Evolutionary conservation across 64 coral and sea anemone species (phyloP).

Genomic region (Trachythela sp.): DNA sequence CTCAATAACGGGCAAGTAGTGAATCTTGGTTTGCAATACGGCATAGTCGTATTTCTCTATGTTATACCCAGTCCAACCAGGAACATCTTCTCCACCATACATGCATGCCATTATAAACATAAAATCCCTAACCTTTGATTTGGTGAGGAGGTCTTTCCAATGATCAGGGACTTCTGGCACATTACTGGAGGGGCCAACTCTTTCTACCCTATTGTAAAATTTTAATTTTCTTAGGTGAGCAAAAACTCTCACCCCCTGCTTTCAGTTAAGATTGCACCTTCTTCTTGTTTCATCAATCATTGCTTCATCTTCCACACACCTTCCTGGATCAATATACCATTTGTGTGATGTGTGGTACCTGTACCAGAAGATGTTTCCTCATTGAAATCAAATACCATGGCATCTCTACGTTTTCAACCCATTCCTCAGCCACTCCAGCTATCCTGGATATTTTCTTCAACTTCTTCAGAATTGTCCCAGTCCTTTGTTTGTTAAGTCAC

Average conservation of each 20-base stretch:
- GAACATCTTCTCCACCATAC: background rate
- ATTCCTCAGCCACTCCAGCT: background rate
- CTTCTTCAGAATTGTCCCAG: background rate
- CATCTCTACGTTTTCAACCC: background rate
- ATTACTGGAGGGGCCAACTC: background rate
- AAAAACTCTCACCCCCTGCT: background rate
- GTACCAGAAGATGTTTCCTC: background rate
- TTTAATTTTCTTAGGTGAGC: background rate
- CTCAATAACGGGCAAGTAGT: background rate
- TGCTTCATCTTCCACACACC: background rate
- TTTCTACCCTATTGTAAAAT: background rate
- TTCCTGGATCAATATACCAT: background rate
- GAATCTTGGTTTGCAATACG: background rate
- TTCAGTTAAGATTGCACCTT: background rate
- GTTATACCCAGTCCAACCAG: conserved; percentile 1
- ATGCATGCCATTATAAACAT: background rate
- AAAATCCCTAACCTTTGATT: background rate
- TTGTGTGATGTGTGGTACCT: conserved; percentile 1
- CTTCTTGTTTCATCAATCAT: background rate
- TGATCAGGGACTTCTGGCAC: background rate
- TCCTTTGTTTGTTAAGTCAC: background rate
- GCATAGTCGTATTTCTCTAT: background rate
- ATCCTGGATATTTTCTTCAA: background rate
- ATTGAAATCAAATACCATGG: background rate
- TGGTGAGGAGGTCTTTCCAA: background rate